These are phyloP conservation scores for Engystomops pustulosus DNA, from an alignment of 2,113 vertebrate species.

Conservation along the genomic window DNA sequence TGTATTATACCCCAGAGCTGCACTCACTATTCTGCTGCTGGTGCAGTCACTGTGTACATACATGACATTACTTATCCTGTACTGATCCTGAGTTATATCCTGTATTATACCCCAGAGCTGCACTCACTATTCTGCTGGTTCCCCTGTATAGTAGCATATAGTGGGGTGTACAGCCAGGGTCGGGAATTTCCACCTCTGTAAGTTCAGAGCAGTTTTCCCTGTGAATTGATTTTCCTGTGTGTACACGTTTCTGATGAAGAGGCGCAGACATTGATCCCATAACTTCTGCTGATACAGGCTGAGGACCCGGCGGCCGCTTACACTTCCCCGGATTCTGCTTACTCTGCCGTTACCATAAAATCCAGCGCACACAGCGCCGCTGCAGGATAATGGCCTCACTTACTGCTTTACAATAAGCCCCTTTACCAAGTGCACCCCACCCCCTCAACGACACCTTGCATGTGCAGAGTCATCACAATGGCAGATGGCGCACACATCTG, in stretches of 20 bases:
- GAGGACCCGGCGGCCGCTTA: no score
- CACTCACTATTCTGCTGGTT: no score
- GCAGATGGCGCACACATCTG: not conserved
- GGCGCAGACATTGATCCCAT: not conserved
- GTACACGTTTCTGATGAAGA: no score
- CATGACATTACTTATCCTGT: no score
- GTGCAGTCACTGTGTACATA: no score
- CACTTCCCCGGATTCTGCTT: not conserved
- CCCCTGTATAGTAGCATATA: no score
- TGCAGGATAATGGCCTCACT: not conserved
- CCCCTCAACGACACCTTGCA: no score
- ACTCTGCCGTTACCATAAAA: not conserved
- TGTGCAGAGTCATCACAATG: not conserved
- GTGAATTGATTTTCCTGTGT: slow-evolving; percentile 24
- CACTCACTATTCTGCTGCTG: no score
- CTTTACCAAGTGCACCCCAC: not conserved
- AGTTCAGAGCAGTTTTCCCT: not conserved
- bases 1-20: no score
- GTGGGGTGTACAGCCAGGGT: no score
- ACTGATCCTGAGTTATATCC: no score
- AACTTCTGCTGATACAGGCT: slow-evolving; percentile 20
- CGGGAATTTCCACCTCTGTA: not conserved
- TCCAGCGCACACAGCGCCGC: not conserved
- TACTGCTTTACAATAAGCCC: not conserved
- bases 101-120: no score